Base-by-base conservation (phyloP, 2,888 invertebrate species). In the Erebia aethiops region DNA sequence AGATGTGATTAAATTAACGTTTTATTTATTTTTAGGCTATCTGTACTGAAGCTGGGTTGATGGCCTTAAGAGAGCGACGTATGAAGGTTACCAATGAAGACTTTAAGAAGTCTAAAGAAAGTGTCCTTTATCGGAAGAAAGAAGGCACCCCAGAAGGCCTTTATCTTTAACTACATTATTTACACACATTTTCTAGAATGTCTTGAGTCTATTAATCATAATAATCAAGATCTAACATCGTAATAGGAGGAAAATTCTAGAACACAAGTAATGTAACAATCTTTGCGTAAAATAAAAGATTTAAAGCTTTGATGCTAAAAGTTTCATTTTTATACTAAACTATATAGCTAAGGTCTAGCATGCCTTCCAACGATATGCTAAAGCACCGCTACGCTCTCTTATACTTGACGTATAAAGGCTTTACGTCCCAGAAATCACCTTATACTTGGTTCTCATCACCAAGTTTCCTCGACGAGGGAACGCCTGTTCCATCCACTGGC, bases 21-120 rank as follows among this genome's bases (percentile, higher is more conserved):
- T 63, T 46, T 54, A 2, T n/a, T 51, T 26, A 3, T 63, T 64
- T 64, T 64, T 87, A 98, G 97, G 99, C 99, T 16, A 99, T 99
- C 88, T 99, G 99, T 89, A 99, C 99, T 10, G 99, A 99, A 94
- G 99, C 99, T 69, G 99, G 99, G 75, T 93, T 99, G 70, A 98
- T 99, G 97, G 99, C 99, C 5, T 92, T 99, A 65, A 94, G 99
- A 75, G 99, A 99, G 89, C 95, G 99, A 69, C 96, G 99, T 79
- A 99, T 99, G 99, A 99, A 99, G 91, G 99, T 99, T 49, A 99
- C 98, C 74, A 99, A 99, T 93, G 99, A 99, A 89, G 99, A 99
- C 91, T 99, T 99, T 89, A 98, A 98, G 88, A 99, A 99, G 88
- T 99, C 99, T 0, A 99, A 99, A 90, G 99, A 99, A 88, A 99